phyloP scores from a whole-genome alignment of 2,797 vertebrate genomes.

The Pseudochaenichthys georgianus region DNA sequence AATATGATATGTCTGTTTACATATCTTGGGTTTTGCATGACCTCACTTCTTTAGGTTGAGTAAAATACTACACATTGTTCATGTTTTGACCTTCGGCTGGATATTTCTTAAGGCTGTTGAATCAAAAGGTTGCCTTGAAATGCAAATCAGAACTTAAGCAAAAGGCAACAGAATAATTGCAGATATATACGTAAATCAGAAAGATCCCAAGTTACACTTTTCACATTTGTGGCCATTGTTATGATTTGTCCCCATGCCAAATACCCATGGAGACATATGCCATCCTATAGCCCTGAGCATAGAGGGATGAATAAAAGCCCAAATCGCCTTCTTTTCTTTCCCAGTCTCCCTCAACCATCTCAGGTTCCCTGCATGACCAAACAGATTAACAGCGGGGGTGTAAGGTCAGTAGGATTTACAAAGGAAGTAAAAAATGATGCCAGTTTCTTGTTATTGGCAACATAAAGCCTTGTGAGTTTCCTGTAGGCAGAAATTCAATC shows the following conservation, averaged over 20 bases:
- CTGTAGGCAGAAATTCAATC: conserved; percentile 20
- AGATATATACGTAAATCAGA: background rate
- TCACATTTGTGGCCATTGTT: conserved; percentile 10
- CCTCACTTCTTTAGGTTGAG: conserved; percentile 20
- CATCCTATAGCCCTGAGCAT: conserved; percentile 4
- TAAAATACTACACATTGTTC: conserved; percentile 10
- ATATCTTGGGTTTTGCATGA: conserved; percentile 15
- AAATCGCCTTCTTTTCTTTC: conserved; percentile 34
- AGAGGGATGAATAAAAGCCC: conserved; percentile 34
- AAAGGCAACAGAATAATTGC: no score
- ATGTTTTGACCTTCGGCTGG: conserved; percentile 10
- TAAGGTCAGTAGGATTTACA: conserved; percentile 35
- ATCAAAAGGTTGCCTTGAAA: conserved; percentile 16
- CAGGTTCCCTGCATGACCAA: conserved; percentile 54
- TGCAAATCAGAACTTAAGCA: conserved; percentile 3
- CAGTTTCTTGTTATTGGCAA: conserved; percentile 32
- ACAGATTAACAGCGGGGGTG: conserved; percentile 38
- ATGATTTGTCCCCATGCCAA: conserved; percentile 27
- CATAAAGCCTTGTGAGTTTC: conserved; percentile 11
- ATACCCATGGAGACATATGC: conserved; percentile 19
- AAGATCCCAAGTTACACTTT: background rate
- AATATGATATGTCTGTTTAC: conserved; percentile 25
- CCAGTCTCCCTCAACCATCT: conserved; percentile 37
- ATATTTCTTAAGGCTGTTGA: conserved; percentile 20
- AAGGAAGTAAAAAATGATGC: conserved; percentile 44